Conservation (phyloP, 2,113 vertebrate genomes). For the Progne subis region DNA sequence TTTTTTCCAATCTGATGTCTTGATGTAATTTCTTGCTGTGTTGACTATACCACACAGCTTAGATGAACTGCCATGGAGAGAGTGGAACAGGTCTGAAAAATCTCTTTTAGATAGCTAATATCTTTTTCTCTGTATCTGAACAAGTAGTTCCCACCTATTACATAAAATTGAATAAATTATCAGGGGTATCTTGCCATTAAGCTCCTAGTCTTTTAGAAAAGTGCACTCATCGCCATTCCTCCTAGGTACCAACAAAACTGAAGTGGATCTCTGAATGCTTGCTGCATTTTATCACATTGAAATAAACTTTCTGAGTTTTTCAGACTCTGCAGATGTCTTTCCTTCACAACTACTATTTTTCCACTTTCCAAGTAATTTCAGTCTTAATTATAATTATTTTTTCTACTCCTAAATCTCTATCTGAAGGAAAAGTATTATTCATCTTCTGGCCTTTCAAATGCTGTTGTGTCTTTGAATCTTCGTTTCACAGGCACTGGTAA, state of each 20-base stretch:
- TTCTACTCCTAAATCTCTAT: background rate
- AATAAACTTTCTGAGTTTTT: background rate
- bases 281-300: background rate
- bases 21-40: background rate
- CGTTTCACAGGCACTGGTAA: background rate
- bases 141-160: background rate
- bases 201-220: background rate
- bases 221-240: accelerated
- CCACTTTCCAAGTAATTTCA: background rate
- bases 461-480: background rate
- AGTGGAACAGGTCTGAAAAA: background rate
- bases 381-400: background rate
- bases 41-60: background rate
- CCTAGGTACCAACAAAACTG: background rate
- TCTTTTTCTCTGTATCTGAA: background rate
- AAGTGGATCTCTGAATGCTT: background rate
- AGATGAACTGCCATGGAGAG: background rate
- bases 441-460: background rate
- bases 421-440: background rate
- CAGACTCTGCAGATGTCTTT: background rate
- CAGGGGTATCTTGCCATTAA: background rate
- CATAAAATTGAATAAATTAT: background rate
- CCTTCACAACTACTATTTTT: background rate
- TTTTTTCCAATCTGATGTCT: background rate
- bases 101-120: background rate